phyloP scores from a whole-genome alignment of 2,888 invertebrate species.

The Amiota mariae region DNA sequence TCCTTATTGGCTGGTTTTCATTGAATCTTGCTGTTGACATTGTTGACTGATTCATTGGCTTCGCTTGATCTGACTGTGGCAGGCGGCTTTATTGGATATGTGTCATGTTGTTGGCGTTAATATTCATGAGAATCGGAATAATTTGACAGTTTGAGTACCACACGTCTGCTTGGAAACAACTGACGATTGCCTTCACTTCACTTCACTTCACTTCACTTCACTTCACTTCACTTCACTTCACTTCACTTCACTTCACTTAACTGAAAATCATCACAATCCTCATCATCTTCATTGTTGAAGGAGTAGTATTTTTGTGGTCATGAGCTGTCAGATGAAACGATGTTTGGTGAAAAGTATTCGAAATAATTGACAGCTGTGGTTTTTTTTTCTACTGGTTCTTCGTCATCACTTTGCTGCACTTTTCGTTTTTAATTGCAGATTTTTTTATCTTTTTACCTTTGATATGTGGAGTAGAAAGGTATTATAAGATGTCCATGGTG shows the following conservation, averaged over 20 bases:
- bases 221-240: background rate
- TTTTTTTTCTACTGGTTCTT: constrained; percentile 52
- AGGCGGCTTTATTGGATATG: constrained; percentile 30
- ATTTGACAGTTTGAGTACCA: constrained; percentile 63
- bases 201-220: background rate
- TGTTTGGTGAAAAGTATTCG: constrained; percentile 69
- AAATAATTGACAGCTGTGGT: constrained; percentile 68
- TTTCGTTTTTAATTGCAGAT: constrained; percentile 61
- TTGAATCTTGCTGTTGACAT: background rate
- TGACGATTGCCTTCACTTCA: background rate
- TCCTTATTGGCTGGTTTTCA: background rate
- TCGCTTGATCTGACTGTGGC: background rate
- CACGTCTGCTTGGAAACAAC: background rate
- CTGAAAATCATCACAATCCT: background rate
- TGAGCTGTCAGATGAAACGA: constrained; percentile 39
- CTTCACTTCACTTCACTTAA: background rate
- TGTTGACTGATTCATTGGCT: constrained; percentile 24
- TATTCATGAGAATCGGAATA: constrained; percentile 66
- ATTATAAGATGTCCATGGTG: no score
- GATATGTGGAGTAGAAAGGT: no score
- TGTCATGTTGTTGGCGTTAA: constrained; percentile 60
- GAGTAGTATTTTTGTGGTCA: constrained; percentile 36
- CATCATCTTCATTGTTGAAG: background rate
- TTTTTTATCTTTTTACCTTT: constrained; percentile 32
- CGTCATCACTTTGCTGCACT: background rate